Evolutionary conservation across 2,113 vertebrate genomes (phyloP).

Genomic region (Salminus brasiliensis): DNA sequence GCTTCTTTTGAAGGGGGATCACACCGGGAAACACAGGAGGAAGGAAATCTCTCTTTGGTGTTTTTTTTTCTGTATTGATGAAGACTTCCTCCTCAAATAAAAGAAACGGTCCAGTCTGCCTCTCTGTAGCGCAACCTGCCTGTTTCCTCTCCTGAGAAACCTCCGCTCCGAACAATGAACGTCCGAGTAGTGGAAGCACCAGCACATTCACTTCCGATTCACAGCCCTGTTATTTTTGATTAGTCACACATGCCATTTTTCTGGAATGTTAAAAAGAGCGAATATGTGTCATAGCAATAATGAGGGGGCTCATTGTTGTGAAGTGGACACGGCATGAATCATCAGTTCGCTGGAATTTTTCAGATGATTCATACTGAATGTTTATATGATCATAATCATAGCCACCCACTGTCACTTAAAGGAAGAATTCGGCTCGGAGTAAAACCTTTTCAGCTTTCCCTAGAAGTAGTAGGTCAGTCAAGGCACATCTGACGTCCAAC

Average conservation of each 20-base stretch:
- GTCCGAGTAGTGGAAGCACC: conserved; percentile 39
- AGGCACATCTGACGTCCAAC: too few species aligned
- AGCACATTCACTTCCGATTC: background rate
- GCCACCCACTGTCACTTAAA: too few species aligned
- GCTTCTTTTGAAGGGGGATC: conserved; percentile 72
- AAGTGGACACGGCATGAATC: background rate
- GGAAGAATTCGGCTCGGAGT: too few species aligned
- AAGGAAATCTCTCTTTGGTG: conserved; percentile 78
- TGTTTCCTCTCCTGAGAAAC: conserved; percentile 72
- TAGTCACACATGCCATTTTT: background rate
- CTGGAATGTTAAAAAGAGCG: background rate
- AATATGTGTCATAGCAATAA: background rate
- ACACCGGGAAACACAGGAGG: conserved; percentile 70
- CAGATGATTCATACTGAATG: background rate
- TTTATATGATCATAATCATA: too few species aligned
- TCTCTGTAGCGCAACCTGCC: conserved; percentile 72
- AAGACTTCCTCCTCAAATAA: conserved; percentile 77
- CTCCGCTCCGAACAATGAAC: conserved; percentile 69
- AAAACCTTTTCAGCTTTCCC: too few species aligned
- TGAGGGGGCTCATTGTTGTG: background rate
- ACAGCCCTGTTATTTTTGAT: background rate
- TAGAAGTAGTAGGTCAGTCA: too few species aligned
- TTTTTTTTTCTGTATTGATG: conserved; percentile 79
- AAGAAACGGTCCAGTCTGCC: conserved; percentile 71
- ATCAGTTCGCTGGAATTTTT: background rate